Conservation (phyloP, 2,888 invertebrate species). For the Pachliopta kotzebuea region DNA sequence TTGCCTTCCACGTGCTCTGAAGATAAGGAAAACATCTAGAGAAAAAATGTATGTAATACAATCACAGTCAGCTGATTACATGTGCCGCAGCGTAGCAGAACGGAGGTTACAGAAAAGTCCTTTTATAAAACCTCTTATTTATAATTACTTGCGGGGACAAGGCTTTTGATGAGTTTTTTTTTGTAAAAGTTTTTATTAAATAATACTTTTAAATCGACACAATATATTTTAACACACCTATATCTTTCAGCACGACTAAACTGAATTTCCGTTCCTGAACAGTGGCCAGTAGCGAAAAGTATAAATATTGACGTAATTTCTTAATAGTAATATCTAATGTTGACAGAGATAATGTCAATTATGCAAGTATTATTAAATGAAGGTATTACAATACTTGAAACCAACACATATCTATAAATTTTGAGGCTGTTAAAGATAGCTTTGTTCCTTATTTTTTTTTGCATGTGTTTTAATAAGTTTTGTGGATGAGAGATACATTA, state of each 20-base stretch:
- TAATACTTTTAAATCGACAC: not conserved
- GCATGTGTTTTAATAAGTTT: not conserved
- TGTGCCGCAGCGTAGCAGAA: constrained; percentile 11
- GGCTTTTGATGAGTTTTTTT: not conserved
- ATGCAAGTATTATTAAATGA: not conserved
- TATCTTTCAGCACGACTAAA: not conserved
- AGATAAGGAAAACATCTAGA: constrained; percentile 2
- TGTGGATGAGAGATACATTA: no score
- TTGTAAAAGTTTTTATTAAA: not conserved
- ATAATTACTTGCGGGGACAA: not conserved
- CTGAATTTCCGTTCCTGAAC: not conserved
- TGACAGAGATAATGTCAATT: not conserved
- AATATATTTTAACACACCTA: not conserved
- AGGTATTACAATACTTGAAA: no score
- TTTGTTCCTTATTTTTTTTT: not conserved
- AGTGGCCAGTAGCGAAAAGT: not conserved
- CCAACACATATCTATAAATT: no score
- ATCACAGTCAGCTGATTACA: not conserved
- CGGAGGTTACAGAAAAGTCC: not conserved
- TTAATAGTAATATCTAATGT: not conserved
- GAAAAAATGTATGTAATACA: constrained; percentile 6
- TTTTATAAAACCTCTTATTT: not conserved
- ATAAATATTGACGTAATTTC: not conserved
- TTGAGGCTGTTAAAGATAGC: no score
- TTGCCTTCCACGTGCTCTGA: constrained; percentile 2